phyloP scores from a whole-genome alignment of 1,140 invertebrate species.

The Pseudomyrmex cubaensis region DNA sequence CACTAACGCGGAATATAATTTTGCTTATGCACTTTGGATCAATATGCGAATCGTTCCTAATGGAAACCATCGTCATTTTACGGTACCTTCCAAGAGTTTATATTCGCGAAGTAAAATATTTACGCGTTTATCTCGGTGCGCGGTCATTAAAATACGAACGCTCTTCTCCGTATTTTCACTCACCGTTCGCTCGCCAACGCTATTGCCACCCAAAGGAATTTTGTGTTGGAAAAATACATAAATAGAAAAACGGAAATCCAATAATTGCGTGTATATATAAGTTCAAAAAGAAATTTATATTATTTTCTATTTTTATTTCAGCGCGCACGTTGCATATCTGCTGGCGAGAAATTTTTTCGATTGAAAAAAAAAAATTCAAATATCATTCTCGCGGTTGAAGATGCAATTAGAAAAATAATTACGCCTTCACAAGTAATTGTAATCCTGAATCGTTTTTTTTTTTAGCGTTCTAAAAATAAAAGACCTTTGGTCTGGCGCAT shows the following conservation, averaged over 20 bases:
- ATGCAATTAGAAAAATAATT: too few species aligned
- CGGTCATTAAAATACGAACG: conserved; percentile 26
- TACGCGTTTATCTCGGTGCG: conserved; percentile 13
- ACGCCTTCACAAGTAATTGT: too few species aligned
- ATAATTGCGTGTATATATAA: conserved; percentile 1
- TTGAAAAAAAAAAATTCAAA: conserved; percentile 1
- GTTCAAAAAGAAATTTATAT: conserved; percentile 1
- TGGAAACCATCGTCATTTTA: background rate
- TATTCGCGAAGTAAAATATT: conserved; percentile 24
- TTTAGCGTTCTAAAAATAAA: background rate
- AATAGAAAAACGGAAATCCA: background rate
- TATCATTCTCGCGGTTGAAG: background rate
- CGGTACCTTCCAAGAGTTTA: background rate
- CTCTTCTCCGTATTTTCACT: conserved; percentile 7
- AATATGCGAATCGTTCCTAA: background rate
- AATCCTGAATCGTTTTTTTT: background rate
- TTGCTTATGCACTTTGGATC: conserved; percentile 3
- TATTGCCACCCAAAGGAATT: background rate
- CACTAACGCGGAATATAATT: background rate
- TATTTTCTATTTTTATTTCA: background rate
- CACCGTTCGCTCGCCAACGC: background rate
- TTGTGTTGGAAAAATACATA: background rate
- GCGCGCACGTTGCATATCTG: background rate
- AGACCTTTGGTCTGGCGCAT: too few species aligned
- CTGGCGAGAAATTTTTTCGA: background rate